Percentiles rank a stretch among this genome's conserved stretches.
Evolutionary conservation across 2,888 invertebrate genomes (phyloP).

Genomic region (Tenodera sinensis): DNA sequence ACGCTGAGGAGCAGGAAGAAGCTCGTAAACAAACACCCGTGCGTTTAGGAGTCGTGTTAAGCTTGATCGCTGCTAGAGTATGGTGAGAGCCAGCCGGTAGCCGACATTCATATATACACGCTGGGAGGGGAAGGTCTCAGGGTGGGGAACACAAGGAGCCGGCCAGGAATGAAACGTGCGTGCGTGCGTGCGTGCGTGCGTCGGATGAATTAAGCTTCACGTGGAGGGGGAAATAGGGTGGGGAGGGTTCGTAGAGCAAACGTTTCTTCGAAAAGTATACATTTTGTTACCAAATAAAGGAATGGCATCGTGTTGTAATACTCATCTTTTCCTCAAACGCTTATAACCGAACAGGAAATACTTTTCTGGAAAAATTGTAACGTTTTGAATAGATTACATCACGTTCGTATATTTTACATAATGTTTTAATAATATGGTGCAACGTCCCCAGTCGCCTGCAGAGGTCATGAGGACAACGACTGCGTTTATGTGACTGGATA

Average conservation of each 20-base stretch:
- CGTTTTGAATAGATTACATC: not conserved
- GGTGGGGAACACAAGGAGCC: not conserved
- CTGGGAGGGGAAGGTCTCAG: not conserved
- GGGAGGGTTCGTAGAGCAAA: not conserved
- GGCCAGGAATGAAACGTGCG: not conserved
- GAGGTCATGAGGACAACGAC: not conserved
- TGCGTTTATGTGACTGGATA: not conserved
- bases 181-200: not conserved
- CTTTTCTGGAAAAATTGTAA: not conserved
- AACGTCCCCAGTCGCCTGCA: not conserved
- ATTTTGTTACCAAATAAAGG: not conserved
- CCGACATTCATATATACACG: not conserved
- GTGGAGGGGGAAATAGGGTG: not conserved
- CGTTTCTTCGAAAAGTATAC: not conserved
- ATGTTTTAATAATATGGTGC: not conserved
- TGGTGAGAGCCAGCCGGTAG: not conserved
- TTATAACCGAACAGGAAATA: not conserved
- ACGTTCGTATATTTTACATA: not conserved
- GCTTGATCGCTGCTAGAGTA: not conserved
- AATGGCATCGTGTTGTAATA: not conserved
- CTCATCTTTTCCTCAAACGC: not conserved
- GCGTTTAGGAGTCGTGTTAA: too few species aligned
- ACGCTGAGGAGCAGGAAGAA: too few species aligned
- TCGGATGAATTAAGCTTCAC: not conserved
- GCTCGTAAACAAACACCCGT: too few species aligned